A percentile compares a stretch with the other conserved stretches of the same genome.
Evolutionary conservation across 1,140 invertebrate species (phyloP).

Genomic region (Palaemon carinicauda): DNA sequence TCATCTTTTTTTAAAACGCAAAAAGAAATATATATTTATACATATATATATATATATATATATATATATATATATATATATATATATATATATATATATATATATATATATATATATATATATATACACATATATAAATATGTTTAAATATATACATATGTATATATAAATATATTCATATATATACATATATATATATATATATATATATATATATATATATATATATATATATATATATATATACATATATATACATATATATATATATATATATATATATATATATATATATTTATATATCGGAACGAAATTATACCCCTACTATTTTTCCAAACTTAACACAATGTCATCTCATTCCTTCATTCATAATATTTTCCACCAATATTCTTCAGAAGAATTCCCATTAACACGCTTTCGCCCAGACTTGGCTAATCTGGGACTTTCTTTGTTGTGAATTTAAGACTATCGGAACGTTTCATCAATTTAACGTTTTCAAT

Average conservation of each 20-base stretch:
- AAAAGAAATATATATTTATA: slow-evolving; percentile 2
- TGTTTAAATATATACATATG: slow-evolving; percentile 30
- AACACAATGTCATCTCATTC: too few species aligned
- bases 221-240: slow-evolving; percentile 3
- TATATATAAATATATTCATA: slow-evolving; percentile 23
- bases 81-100: background rate
- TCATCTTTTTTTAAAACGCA: too few species aligned
- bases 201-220: slow-evolving; percentile 32
- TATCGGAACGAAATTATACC: background rate
- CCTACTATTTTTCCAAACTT: too few species aligned
- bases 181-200: slow-evolving; percentile 24
- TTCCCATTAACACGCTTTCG: too few species aligned
- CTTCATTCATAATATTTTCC: too few species aligned
- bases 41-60: background rate
- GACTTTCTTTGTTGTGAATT: too few species aligned
- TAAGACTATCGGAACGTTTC: too few species aligned
- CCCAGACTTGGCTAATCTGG: too few species aligned
- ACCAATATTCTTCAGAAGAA: too few species aligned
- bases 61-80: background rate
- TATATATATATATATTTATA: slow-evolving; percentile 22
- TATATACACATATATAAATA: slow-evolving; percentile 22
- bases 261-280: slow-evolving; percentile 5
- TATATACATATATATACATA: background rate
- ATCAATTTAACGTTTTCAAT: too few species aligned
- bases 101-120: slow-evolving; percentile 19